These are phyloP conservation scores for Laticauda laticaudata DNA, from an alignment of 2,113 vertebrate species.

Conservation along the genomic window DNA sequence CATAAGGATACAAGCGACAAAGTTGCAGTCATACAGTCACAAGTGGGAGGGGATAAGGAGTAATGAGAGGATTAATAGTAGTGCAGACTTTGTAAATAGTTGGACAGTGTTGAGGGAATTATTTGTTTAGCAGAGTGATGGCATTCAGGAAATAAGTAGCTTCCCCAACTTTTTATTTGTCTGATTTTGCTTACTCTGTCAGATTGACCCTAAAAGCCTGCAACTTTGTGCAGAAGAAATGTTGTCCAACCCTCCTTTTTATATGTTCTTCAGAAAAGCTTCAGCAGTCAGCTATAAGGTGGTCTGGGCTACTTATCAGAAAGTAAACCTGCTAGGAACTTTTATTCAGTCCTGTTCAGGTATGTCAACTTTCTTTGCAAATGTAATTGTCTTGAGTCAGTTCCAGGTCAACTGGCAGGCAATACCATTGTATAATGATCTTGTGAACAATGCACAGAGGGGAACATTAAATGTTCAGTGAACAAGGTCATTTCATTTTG, in stretches of 20 bases:
- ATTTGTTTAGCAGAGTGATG: too few relatives aligned
- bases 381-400: neutral
- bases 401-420: neutral
- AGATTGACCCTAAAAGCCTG: neutral
- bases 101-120: too few relatives aligned
- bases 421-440: conserved; percentile 37
- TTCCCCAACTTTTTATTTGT: neutral
- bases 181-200: neutral
- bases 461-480: conserved; percentile 40
- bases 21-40: too few relatives aligned
- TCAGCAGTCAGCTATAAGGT: neutral
- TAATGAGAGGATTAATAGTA: too few relatives aligned
- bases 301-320: neutral
- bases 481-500: conserved; percentile 54
- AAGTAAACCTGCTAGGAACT: neutral
- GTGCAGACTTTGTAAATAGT: too few relatives aligned
- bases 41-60: too few relatives aligned
- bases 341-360: neutral
- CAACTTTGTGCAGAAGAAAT: neutral
- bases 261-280: neutral
- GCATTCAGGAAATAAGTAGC: neutral
- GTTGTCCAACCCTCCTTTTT: neutral
- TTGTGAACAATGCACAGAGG: conserved; percentile 36
- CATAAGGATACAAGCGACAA: too few relatives aligned
- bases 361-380: neutral